Evolutionary conservation across 2,888 invertebrate genomes (phyloP).

Genomic region (Drosophila greeni): DNA sequence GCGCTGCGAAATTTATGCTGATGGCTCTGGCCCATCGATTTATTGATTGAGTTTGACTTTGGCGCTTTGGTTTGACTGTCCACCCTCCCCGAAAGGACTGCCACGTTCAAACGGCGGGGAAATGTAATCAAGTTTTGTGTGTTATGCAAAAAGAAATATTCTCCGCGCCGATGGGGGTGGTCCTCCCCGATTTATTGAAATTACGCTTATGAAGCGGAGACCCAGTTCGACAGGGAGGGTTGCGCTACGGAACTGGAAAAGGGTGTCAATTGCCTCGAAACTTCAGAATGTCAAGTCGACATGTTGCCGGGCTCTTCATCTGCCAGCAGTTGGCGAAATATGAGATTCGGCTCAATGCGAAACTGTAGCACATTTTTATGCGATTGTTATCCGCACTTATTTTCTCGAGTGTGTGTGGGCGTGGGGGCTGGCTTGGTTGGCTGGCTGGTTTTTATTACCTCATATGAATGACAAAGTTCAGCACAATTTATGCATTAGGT

Average conservation of each 20-base stretch:
- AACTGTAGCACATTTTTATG: conserved; percentile 41
- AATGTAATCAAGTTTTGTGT: conserved; percentile 61
- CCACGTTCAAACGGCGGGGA: conserved; percentile 38
- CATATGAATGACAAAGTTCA: conserved; percentile 25
- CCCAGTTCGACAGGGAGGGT: conserved; percentile 30
- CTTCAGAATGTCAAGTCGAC: conserved; percentile 71
- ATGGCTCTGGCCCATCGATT: conserved; percentile 67
- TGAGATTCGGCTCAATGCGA: conserved; percentile 54
- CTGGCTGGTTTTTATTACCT: conserved; percentile 31
- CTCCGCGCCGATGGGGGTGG: conserved; percentile 14
- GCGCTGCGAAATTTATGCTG: conserved; percentile 63
- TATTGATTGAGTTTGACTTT: conserved; percentile 58
- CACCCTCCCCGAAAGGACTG: conserved; percentile 3
- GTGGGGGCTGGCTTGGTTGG: conserved; percentile 9
- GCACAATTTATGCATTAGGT: conserved; percentile 20
- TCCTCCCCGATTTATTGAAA: conserved; percentile 64
- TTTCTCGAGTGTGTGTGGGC: conserved; percentile 10
- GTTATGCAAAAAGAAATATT: conserved; percentile 58
- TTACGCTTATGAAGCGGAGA: conserved; percentile 63
- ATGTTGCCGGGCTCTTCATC: conserved; percentile 67
- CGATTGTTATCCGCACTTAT: conserved; percentile 20
- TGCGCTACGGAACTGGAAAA: conserved; percentile 58
- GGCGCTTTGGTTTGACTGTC: conserved; percentile 11
- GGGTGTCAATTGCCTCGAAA: conserved; percentile 72
- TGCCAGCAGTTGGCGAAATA: conserved; percentile 57